These are phyloP conservation scores for Heliconius hermathena DNA, from an alignment of 1,140 invertebrate species.

Conservation along the genomic window DNA sequence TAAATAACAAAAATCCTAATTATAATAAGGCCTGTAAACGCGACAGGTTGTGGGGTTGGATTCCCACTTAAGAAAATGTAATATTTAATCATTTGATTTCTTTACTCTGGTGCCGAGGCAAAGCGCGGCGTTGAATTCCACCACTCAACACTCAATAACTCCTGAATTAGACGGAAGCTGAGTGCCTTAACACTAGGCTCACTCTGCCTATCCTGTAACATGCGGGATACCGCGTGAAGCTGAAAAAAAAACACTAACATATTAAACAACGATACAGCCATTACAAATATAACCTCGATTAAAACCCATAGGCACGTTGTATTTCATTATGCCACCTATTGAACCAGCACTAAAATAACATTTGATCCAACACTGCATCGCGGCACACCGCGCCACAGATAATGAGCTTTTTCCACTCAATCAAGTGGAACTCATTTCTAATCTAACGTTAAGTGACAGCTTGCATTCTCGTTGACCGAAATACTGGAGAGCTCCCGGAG, in stretches of 20 bases:
- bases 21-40: too few relatives aligned
- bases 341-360: conserved; percentile 9
- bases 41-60: too few relatives aligned
- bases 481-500: not conserved
- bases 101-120: too few relatives aligned
- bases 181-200: too few relatives aligned
- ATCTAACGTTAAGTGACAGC: conserved; percentile 18
- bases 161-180: too few relatives aligned
- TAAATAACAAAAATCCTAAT: too few relatives aligned
- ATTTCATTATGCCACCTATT: conserved; percentile 12
- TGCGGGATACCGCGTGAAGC: too few relatives aligned
- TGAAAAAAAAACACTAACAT: not conserved
- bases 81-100: too few relatives aligned
- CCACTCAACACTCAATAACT: too few relatives aligned
- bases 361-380: conserved; percentile 5
- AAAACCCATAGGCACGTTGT: not conserved
- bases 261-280: not conserved
- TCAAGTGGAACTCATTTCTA: conserved; percentile 19
- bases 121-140: too few relatives aligned
- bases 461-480: conserved; percentile 12
- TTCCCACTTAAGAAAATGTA: too few relatives aligned
- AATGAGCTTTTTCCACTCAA: conserved; percentile 11
- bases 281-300: not conserved
- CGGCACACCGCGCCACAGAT: not conserved
- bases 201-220: too few relatives aligned